Conservation (phyloP, 2,888 invertebrate species). For the Macropis europaea region DNA sequence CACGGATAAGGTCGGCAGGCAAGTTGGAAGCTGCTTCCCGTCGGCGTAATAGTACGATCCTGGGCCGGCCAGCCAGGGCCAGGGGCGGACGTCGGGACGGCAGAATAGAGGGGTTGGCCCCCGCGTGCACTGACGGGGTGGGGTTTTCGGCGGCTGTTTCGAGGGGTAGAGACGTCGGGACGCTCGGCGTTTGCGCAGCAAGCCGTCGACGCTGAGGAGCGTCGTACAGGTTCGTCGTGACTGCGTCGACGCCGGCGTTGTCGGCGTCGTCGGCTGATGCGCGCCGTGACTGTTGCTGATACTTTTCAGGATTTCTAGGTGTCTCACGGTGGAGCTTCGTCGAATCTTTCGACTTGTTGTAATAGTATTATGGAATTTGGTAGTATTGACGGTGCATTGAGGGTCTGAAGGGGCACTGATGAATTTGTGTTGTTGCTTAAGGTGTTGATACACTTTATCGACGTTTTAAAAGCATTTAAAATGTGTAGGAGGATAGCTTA, state of each 20-base stretch:
- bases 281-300: too few species aligned
- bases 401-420: too few species aligned
- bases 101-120: constrained; percentile 66
- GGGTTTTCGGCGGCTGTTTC: constrained; percentile 48
- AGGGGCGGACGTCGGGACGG: constrained; percentile 68
- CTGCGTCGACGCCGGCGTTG: neutral
- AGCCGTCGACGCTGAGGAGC: neutral
- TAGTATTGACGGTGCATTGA: too few species aligned
- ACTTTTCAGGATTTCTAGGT: too few species aligned
- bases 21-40: constrained; percentile 61
- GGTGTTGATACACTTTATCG: too few species aligned
- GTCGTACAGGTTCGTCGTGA: neutral
- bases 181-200: constrained; percentile 70
- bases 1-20: constrained; percentile 41
- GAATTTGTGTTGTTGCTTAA: too few species aligned
- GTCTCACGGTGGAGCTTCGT: too few species aligned
- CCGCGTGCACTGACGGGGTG: constrained; percentile 56
- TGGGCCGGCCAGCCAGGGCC: constrained; percentile 60
- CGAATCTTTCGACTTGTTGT: too few species aligned
- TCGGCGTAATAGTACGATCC: constrained; percentile 65
- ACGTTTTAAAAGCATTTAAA: too few species aligned
- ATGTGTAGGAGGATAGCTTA: too few species aligned
- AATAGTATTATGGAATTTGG: too few species aligned
- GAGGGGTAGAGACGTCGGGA: constrained; percentile 62
- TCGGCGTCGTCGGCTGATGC: constrained; percentile 6